Percentiles rank a stretch among this genome's conserved stretches.
Evolutionary conservation across 2,113 vertebrate species (phyloP).

Genomic region (Hylia prasina): DNA sequence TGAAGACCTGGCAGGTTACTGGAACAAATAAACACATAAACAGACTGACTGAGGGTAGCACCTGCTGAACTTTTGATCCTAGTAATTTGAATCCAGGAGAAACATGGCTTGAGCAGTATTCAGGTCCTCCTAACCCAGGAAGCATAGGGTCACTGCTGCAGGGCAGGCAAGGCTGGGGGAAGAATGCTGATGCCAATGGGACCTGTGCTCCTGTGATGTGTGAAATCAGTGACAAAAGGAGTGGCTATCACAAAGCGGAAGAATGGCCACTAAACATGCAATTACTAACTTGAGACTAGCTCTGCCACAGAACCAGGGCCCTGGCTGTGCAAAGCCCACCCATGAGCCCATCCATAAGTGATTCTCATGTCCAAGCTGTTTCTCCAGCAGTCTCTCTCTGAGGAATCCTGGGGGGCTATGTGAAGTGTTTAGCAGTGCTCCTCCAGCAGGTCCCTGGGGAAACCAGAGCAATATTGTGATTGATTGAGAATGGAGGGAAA

Average conservation of each 20-base stretch:
- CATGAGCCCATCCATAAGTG: rapidly evolving
- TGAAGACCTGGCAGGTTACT: not conserved
- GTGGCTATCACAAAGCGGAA: not conserved
- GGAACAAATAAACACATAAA: not conserved
- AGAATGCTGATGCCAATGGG: not conserved
- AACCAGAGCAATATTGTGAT: not conserved
- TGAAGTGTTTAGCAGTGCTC: not conserved
- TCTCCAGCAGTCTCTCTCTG: not conserved
- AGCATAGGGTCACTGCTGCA: not conserved
- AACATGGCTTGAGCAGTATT: not conserved
- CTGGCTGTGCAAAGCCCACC: not conserved
- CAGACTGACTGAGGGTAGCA: not conserved
- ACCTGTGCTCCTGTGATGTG: rapidly evolving
- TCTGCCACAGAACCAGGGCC: not conserved
- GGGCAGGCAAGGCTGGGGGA: not conserved
- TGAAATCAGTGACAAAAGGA: not conserved
- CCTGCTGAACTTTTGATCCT: not conserved
- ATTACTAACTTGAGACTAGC: not conserved
- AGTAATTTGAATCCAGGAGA: not conserved
- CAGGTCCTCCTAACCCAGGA: not conserved
- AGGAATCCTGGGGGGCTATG: not conserved
- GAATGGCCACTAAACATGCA: not conserved
- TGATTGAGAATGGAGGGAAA: not conserved
- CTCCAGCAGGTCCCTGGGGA: not conserved
- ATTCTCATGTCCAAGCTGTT: not conserved